phyloP scores from a whole-genome alignment of 2,113 vertebrate genomes.

The Columba livia region DNA sequence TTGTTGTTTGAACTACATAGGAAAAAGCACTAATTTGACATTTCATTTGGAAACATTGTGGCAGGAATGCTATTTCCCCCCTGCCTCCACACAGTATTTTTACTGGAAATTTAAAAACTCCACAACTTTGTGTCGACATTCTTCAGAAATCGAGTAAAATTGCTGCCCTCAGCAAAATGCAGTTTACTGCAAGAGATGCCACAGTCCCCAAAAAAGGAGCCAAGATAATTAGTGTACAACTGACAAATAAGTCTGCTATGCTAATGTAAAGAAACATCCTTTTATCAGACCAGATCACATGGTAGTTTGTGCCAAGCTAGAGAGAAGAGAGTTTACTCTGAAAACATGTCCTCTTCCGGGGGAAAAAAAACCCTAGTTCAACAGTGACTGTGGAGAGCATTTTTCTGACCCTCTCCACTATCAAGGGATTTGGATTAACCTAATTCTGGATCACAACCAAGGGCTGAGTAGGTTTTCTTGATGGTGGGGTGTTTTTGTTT shows the following conservation, averaged over 20 bases:
- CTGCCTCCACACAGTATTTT: not conserved
- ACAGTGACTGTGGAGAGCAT: not conserved
- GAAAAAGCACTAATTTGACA: not conserved
- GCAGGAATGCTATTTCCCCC: not conserved
- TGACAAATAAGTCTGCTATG: conserved; percentile 48
- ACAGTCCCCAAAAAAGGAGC: conserved; percentile 14
- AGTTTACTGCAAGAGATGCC: not conserved
- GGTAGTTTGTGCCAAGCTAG: not conserved
- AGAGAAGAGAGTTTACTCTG: conserved; percentile 18
- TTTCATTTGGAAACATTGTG: not conserved
- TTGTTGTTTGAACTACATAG: not conserved
- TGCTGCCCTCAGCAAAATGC: conserved; percentile 22
- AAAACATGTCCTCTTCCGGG: not conserved
- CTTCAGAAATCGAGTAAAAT: conserved; percentile 9
- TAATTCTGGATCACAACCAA: conserved; percentile 4
- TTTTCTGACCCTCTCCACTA: not conserved
- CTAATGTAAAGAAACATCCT: conserved; percentile 33
- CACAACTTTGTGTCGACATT: not conserved
- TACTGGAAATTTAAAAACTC: not conserved
- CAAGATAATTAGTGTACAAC: conserved; percentile 45
- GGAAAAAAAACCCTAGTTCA: not conserved
- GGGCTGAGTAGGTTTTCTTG: not conserved
- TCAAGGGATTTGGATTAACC: not conserved
- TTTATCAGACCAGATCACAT: conserved; percentile 32
- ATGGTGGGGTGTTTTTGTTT: too few relatives aligned